Conservation (phyloP, 2,113 vertebrate species). For the Tragulus kanchil region DNA sequence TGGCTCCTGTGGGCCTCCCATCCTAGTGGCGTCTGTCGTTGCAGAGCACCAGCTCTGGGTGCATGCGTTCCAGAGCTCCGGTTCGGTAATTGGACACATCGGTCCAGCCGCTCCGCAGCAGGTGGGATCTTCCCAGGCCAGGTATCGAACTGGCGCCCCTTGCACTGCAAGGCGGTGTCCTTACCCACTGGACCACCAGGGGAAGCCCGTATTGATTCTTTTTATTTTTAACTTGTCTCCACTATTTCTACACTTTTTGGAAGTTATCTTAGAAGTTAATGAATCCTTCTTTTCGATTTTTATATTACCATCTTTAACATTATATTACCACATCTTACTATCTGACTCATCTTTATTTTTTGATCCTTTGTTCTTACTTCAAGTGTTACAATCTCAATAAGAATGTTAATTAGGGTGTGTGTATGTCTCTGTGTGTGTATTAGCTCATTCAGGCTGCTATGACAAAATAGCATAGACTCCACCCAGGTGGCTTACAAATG, state of each 20-base stretch:
- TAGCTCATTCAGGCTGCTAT: not conserved
- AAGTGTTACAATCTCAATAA: not conserved
- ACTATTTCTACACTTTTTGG: not conserved
- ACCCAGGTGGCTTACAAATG: not conserved
- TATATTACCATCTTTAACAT: not conserved
- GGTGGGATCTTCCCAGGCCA: no score
- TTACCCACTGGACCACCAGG: no score
- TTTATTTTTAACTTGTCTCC: not conserved
- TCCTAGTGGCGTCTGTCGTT: no score
- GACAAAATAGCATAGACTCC: not conserved
- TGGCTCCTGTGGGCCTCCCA: no score
- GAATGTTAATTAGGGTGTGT: not conserved
- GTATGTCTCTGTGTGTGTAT: not conserved
- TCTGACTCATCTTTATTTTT: not conserved
- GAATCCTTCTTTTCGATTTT: not conserved
- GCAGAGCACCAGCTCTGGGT: no score
- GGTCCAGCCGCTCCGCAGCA: no score
- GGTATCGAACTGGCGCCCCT: no score
- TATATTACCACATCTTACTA: not conserved
- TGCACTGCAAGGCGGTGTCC: no score
- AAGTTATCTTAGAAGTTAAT: not conserved
- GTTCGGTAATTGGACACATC: no score
- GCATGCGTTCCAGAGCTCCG: no score
- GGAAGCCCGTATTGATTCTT: not conserved
- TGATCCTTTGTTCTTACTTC: not conserved